A percentile compares a stretch with the other conserved stretches of the same genome.
Conservation (phyloP, 2,113 vertebrate species). For the Benitochromis conjunctus region DNA sequence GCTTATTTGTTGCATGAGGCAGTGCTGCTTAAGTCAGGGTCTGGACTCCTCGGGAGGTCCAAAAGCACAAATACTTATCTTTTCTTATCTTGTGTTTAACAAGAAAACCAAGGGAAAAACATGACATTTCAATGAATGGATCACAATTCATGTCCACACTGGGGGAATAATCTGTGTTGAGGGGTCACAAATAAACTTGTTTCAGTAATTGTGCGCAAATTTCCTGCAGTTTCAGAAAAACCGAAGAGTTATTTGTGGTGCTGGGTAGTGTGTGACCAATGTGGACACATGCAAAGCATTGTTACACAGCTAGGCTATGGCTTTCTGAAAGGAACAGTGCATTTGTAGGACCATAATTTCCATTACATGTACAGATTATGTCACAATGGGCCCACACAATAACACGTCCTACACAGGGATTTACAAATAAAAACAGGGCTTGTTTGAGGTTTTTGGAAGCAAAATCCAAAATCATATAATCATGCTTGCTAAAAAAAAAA, state of each 20-base stretch:
- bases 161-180: background rate
- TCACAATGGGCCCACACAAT: background rate
- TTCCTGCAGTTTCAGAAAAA: background rate
- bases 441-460: background rate
- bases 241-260: background rate
- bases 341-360: background rate
- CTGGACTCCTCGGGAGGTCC: background rate
- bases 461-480: background rate
- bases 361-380: background rate
- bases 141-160: background rate
- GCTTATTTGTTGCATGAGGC: background rate
- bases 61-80: background rate
- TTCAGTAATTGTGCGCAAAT: background rate
- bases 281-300: background rate
- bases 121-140: background rate
- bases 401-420: background rate
- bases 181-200: background rate
- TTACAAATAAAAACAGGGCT: background rate
- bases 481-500: rapidly evolving
- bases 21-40: background rate
- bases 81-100: background rate
- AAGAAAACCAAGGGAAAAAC: rapidly evolving
- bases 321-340: background rate
- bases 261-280: background rate
- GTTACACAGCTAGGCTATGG: background rate